Base-by-base conservation (phyloP, 2,888 invertebrate genomes). In the Andrena bucephala region DNA sequence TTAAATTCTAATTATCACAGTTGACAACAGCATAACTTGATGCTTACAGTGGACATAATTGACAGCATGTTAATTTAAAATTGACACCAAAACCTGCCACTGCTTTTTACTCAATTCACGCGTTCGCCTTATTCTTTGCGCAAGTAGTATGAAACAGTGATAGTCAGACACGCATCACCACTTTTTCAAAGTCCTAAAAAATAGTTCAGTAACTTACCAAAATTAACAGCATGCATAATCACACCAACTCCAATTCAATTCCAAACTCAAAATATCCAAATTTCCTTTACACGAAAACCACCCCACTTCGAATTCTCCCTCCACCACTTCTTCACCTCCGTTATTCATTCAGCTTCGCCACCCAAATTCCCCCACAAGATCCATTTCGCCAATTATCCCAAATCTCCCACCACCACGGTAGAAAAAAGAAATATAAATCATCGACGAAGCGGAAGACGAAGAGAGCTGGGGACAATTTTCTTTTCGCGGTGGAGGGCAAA, bases 381-480 rank as follows among this genome's bases (percentile, higher is more conserved):
- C 42, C 0, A 10, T 57, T 52, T 52, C 20, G 1, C 10, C 4
- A 10, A 13, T 57, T 24, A 24, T 57, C 8, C 57, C 0, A 57
- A 57, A 24, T 24, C 10, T 10, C 3, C 24, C 24, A 54, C 24
- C 54, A 24, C 10, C 24, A 54, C 10, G 20, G 7, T 54, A 10
- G 54, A 54, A 20, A 24, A 10, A 54, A n/a, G 52, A 10, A 10
- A 54, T 6, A 52, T 1, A 20, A 54, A 2, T 7, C 20, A 27
- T 10, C n/a, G 27, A 33, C 60, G 69, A 50, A n/a, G 5, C 16
- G 33, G 69, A 33, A 31, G 10, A 50, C 29, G 50, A 62, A 36
- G 78, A 16, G 7, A 48, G 10, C 7, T 36, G 33, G 54, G 20
- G 48, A 42, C n/a, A 65, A 54, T 63, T 59, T 24, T 27, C 57